phyloP scores from a whole-genome alignment of 2,888 invertebrate genomes.

The Calameuta filiformis region DNA sequence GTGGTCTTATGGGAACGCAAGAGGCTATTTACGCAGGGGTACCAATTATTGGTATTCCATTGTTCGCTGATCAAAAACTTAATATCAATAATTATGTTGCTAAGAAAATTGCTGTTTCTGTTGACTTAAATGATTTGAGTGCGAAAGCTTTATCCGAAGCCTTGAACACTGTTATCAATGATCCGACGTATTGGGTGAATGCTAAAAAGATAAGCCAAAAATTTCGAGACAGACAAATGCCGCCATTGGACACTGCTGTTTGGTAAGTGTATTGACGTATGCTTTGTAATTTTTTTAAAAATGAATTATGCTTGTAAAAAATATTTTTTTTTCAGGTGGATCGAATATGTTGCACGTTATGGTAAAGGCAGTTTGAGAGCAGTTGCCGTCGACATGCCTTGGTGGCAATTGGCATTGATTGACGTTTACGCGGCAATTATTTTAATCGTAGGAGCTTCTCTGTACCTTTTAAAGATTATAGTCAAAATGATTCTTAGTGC shows the following conservation, averaged over 20 bases:
- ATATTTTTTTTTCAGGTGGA: conserved; percentile 63
- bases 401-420: conserved; percentile 63
- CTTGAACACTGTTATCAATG: conserved; percentile 42
- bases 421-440: conserved; percentile 68
- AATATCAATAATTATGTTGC: conserved; percentile 44
- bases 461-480: conserved; percentile 1
- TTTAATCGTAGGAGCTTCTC: conserved; percentile 4
- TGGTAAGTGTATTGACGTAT: not conserved
- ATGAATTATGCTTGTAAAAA: not conserved
- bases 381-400: conserved; percentile 59
- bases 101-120: conserved; percentile 44
- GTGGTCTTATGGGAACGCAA: conserved; percentile 57
- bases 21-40: conserved; percentile 56
- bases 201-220: not conserved
- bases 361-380: conserved; percentile 65
- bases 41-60: conserved; percentile 57
- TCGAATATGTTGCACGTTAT: conserved; percentile 71
- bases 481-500: not conserved
- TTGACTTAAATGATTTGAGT: conserved; percentile 39
- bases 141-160: conserved; percentile 46
- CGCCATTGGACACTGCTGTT: not conserved
- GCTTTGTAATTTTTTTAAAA: not conserved
- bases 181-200: conserved; percentile 41
- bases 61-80: conserved; percentile 55
- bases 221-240: not conserved